Evolutionary conservation across 2,888 invertebrate species (phyloP).

Genomic region (Phengaris alcon): DNA sequence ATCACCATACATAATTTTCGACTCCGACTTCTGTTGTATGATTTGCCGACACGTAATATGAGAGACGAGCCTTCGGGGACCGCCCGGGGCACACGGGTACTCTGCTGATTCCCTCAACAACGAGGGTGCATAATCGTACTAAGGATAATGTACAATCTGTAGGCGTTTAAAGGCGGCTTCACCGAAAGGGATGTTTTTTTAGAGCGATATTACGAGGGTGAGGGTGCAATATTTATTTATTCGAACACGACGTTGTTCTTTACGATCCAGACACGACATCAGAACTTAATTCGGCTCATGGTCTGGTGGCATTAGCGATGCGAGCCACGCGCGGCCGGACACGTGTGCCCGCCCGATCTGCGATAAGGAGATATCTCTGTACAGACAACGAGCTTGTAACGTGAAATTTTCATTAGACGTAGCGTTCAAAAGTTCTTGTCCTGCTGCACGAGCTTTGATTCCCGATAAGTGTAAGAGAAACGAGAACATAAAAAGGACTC

Average conservation of each 20-base stretch:
- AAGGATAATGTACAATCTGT: conserved; percentile 80
- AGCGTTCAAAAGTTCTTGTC: conserved; percentile 69
- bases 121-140: conserved; percentile 80
- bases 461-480: conserved; percentile 75
- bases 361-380: conserved; percentile 64
- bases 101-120: conserved; percentile 74
- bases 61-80: conserved; percentile 70
- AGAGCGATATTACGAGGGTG: conserved; percentile 74
- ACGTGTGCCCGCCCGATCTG: conserved; percentile 61
- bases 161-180: conserved; percentile 79
- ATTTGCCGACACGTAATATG: conserved; percentile 74
- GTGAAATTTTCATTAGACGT: conserved; percentile 77
- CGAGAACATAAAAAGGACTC: conserved; percentile 71
- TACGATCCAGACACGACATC: conserved; percentile 64
- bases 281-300: conserved; percentile 60
- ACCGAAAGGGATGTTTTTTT: conserved; percentile 79
- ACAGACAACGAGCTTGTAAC: conserved; percentile 71
- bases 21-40: conserved; percentile 49
- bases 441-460: conserved; percentile 65
- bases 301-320: conserved; percentile 61
- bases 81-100: conserved; percentile 65
- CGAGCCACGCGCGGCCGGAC: conserved; percentile 62
- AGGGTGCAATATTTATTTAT: conserved; percentile 80
- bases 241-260: conserved; percentile 68
- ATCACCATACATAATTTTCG: conserved; percentile 43